phyloP scores from a whole-genome alignment of 92 coral and sea anemone species.

The Palythoa caribaeorum region DNA sequence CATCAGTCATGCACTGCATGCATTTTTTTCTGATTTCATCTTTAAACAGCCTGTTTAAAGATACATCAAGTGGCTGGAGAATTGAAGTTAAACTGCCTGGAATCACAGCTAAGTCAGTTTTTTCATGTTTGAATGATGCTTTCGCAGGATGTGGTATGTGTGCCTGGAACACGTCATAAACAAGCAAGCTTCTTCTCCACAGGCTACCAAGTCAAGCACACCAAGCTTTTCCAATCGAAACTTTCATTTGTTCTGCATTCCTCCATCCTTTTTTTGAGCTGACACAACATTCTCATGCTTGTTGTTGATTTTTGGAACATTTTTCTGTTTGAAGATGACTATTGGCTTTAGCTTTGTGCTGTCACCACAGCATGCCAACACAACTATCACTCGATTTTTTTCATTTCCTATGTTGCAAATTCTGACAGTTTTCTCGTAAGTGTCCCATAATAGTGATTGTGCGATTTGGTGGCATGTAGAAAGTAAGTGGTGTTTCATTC shows the following conservation, averaged over 20 bases:
- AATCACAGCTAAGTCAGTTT: constrained; percentile 29
- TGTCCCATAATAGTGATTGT: no score
- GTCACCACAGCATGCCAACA: no score
- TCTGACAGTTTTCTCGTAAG: no score
- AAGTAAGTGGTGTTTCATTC: no score
- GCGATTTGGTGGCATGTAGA: no score
- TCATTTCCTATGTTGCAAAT: no score
- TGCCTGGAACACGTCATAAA: no score
- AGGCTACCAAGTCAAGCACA: no score
- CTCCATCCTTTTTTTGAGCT: constrained; percentile 40
- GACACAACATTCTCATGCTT: constrained; percentile 27
- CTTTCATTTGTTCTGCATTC: background rate
- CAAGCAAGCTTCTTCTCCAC: no score
- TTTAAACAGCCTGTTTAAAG: constrained; percentile 41
- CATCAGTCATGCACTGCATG: constrained; percentile 27
- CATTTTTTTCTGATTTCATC: constrained; percentile 20
- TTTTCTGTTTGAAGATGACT: background rate
- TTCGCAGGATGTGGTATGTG: no score
- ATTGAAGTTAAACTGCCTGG: constrained; percentile 47
- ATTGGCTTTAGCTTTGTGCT: no score
- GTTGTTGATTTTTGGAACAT: constrained; percentile 10
- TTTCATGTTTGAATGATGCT: constrained; percentile 10
- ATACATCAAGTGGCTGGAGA: constrained; percentile 52
- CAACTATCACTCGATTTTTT: no score
- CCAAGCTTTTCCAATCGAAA: background rate